A percentile compares a stretch with the other conserved stretches of the same genome.
These are phyloP conservation scores for Drosophila limbata DNA, from an alignment of 2,888 invertebrate genomes.

Conservation along the genomic window DNA sequence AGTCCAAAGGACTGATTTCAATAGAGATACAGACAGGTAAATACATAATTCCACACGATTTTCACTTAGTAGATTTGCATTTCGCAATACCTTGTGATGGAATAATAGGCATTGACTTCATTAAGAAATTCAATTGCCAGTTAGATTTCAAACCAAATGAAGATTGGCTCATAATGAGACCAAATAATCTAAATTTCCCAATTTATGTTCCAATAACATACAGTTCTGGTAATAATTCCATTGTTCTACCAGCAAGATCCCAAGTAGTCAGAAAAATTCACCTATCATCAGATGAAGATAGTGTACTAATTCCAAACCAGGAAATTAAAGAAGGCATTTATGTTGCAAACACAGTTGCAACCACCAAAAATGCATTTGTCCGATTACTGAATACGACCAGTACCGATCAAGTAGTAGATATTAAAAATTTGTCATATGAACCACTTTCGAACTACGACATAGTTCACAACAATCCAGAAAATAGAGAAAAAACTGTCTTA, in stretches of 20 bases:
- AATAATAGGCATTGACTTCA: not conserved
- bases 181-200: not conserved
- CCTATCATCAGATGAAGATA: not conserved
- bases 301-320: constrained; percentile 8
- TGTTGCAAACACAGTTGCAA: constrained; percentile 4
- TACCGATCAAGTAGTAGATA: not conserved
- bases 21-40: too few species aligned
- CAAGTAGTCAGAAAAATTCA: constrained; percentile 10
- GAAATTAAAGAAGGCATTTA: constrained; percentile 8
- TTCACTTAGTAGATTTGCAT: not conserved
- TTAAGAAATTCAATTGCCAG: too few species aligned
- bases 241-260: constrained; percentile 16
- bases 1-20: too few species aligned
- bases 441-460: constrained; percentile 14
- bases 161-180: too few species aligned
- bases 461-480: not conserved
- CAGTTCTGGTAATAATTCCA: too few species aligned
- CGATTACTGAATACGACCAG: not conserved
- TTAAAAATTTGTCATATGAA: constrained; percentile 3
- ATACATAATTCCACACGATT: not conserved
- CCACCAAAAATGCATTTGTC: not conserved
- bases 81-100: constrained; percentile 12
- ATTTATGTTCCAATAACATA: constrained; percentile 7
- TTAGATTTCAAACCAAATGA: too few species aligned
- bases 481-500: constrained; percentile 1